A percentile compares a stretch with the other conserved stretches of the same genome.
These are phyloP conservation scores for Lagodon rhomboides DNA, from an alignment of 2,797 vertebrate genomes.

Conservation along the genomic window DNA sequence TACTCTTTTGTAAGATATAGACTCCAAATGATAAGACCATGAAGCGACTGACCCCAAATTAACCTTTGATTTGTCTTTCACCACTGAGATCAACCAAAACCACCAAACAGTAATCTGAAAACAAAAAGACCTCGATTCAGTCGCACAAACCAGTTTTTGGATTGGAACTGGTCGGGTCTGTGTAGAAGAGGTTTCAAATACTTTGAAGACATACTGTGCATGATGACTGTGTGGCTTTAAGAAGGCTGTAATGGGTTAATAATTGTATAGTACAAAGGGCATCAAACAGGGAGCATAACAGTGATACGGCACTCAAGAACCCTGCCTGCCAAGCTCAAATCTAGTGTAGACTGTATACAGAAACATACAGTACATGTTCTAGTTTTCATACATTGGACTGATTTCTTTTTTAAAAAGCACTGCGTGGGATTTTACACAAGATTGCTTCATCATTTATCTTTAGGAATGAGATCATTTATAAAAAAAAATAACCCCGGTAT, in stretches of 20 bases:
- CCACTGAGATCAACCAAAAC: slow-evolving; percentile 15
- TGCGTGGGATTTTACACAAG: neutral
- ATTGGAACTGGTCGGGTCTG: neutral
- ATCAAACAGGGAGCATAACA: neutral
- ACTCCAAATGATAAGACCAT: neutral
- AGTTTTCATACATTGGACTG: neutral
- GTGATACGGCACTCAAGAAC: neutral
- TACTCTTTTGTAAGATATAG: neutral
- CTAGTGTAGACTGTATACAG: neutral
- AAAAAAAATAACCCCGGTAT: neutral
- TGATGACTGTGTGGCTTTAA: neutral
- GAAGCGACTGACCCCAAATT: neutral
- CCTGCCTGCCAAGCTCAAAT: neutral
- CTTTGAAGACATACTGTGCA: neutral
- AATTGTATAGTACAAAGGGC: neutral
- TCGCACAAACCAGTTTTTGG: neutral
- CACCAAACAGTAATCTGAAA: neutral
- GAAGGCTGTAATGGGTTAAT: neutral
- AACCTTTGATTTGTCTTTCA: neutral
- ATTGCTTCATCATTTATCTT: neutral
- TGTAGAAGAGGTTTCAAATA: neutral
- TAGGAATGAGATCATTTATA: neutral
- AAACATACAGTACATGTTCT: neutral
- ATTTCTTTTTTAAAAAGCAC: neutral
- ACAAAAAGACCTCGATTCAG: accelerated